Evolutionary conservation across 2,113 vertebrate species (phyloP).

Genomic region (Chiloscyllium plagiosum): DNA sequence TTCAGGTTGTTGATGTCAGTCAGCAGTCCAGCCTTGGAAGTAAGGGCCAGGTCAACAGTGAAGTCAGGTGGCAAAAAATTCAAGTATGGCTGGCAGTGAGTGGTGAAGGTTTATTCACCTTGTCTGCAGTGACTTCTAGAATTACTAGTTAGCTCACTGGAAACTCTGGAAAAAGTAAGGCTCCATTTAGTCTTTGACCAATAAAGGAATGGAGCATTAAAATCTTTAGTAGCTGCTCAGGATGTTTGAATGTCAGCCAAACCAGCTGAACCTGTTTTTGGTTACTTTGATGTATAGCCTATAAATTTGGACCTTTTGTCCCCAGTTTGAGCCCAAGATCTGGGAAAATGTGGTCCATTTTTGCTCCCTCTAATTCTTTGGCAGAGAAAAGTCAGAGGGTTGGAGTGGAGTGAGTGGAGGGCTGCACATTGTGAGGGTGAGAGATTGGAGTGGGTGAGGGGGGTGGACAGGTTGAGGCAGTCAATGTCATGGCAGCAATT

Average conservation of each 20-base stretch:
- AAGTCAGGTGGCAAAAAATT: neutral
- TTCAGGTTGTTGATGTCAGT: neutral
- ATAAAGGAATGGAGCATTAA: neutral
- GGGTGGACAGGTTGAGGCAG: no score
- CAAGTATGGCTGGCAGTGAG: neutral
- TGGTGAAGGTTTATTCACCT: neutral
- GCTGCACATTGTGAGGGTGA: no score
- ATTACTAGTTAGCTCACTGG: neutral
- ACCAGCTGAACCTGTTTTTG: neutral
- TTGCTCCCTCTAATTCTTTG: neutral
- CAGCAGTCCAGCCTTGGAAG: neutral
- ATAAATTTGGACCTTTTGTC: neutral
- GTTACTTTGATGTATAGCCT: neutral
- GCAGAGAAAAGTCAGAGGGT: neutral
- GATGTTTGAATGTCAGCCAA: neutral
- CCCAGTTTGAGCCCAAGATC: neutral
- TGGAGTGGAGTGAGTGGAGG: no score
- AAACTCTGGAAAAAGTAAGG: neutral
- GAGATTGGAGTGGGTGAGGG: no score
- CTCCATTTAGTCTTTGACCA: neutral
- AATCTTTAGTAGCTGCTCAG: neutral
- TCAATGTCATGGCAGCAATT: no score
- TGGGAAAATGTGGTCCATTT: neutral
- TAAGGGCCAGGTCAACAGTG: neutral
- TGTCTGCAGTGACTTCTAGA: neutral